phyloP scores from a whole-genome alignment of 2,888 invertebrate genomes.

The Nephrotoma appendiculata region DNA sequence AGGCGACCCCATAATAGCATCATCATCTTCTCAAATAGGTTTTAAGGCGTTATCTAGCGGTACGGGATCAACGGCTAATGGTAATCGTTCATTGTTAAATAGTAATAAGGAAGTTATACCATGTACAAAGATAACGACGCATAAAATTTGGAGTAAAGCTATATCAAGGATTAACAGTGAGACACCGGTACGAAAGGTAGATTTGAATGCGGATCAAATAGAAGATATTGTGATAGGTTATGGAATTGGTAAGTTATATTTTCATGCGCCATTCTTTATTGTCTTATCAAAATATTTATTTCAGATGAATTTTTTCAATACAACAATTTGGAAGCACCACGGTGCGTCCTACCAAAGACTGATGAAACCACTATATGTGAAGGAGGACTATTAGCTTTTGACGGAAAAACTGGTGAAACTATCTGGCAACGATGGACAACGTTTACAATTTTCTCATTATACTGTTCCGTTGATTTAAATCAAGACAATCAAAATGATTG shows the following conservation, averaged over 20 bases:
- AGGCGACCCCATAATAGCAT: conserved; percentile 13
- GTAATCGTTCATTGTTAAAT: background rate
- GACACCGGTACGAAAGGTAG: conserved; percentile 52
- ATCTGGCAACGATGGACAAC: conserved; percentile 60
- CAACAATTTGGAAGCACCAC: conserved; percentile 41
- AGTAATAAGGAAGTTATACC: conserved; percentile 25
- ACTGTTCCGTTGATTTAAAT: conserved; percentile 57
- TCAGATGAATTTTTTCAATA: conserved; percentile 29
- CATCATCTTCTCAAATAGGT: background rate
- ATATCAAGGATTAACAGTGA: conserved; percentile 58
- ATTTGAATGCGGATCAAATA: conserved; percentile 55
- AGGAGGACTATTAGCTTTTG: conserved; percentile 61
- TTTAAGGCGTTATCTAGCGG: conserved; percentile 7
- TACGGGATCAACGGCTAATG: background rate
- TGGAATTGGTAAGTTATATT: conserved; percentile 45
- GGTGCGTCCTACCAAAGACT: conserved; percentile 45
- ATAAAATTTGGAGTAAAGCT: conserved; percentile 47
- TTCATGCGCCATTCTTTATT: background rate
- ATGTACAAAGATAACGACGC: conserved; percentile 29
- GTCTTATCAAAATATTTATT: conserved; percentile 5
- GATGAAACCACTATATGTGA: conserved; percentile 55
- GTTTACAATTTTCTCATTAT: conserved; percentile 56
- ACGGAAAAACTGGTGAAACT: conserved; percentile 53
- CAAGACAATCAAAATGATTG: conserved; percentile 55
- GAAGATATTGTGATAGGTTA: conserved; percentile 63